Conservation (phyloP, 1,140 invertebrate species). For the Trachymyrmex cornetzi region DNA sequence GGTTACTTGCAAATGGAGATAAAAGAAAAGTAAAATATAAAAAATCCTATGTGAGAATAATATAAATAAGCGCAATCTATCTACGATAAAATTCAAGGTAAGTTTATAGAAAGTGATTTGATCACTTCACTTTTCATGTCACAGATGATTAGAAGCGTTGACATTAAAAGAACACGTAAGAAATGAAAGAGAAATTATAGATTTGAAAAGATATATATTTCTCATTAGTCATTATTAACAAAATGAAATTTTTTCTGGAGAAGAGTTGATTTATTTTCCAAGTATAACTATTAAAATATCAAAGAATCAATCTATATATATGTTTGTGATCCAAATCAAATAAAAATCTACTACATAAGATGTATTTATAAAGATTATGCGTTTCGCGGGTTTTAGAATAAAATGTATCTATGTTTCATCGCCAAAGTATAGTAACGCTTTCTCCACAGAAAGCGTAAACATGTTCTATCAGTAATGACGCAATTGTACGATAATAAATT, state of each 20-base stretch:
- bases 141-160: neutral
- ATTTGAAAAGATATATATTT: neutral
- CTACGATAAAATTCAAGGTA: neutral
- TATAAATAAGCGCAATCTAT: too few relatives aligned
- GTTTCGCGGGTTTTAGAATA: too few relatives aligned
- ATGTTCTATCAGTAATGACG: neutral
- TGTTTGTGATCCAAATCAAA: too few relatives aligned
- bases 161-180: constrained; percentile 1
- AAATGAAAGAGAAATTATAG: neutral
- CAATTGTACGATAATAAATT: constrained; percentile 6
- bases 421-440: neutral
- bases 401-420: neutral
- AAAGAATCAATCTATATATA: neutral
- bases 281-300: neutral
- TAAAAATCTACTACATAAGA: neutral
- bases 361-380: too few relatives aligned
- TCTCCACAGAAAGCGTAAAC: neutral
- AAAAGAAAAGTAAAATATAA: neutral
- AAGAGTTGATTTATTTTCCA: neutral
- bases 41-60: neutral
- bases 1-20: neutral
- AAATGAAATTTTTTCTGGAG: neutral
- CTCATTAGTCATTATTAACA: neutral
- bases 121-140: neutral
- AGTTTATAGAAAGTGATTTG: constrained; percentile 13